Evolutionary conservation across 1,140 invertebrate genomes (phyloP).

Genomic region (Philaenus spumarius): DNA sequence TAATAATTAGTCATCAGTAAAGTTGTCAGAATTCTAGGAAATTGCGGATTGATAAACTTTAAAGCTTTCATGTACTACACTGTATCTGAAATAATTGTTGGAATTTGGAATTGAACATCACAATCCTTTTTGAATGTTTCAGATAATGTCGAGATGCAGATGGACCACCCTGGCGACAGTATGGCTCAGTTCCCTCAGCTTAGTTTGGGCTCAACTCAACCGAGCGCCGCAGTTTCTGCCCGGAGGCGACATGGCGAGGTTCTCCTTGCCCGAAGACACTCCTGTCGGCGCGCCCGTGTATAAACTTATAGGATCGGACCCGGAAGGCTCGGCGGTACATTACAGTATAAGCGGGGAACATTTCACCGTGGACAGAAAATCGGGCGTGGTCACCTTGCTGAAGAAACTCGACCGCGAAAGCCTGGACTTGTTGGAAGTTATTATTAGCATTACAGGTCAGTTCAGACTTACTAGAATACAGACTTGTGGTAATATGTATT

Average conservation of each 20-base stretch:
- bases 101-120: too few relatives aligned
- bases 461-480: too few relatives aligned
- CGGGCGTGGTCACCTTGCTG: conserved; percentile 66
- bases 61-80: too few relatives aligned
- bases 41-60: too few relatives aligned
- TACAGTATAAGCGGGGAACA: conserved; percentile 79
- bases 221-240: conserved; percentile 65
- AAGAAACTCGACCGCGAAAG: conserved; percentile 67
- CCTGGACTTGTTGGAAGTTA: conserved; percentile 64
- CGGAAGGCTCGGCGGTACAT: conserved; percentile 61
- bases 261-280: conserved; percentile 68
- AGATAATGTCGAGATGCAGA: too few relatives aligned
- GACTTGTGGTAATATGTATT: too few relatives aligned
- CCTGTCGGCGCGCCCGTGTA: conserved; percentile 67
- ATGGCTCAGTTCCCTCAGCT: not conserved
- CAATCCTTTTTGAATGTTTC: too few relatives aligned
- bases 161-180: not conserved
- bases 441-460: conserved; percentile 80
- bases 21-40: too few relatives aligned
- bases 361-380: conserved; percentile 65
- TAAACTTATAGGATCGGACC: conserved; percentile 63
- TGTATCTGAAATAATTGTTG: too few relatives aligned
- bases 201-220: conserved; percentile 41
- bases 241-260: conserved; percentile 68
- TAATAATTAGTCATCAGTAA: too few relatives aligned